phyloP scores from a whole-genome alignment of 2,888 invertebrate species.

The Drosophila lutescens region DNA sequence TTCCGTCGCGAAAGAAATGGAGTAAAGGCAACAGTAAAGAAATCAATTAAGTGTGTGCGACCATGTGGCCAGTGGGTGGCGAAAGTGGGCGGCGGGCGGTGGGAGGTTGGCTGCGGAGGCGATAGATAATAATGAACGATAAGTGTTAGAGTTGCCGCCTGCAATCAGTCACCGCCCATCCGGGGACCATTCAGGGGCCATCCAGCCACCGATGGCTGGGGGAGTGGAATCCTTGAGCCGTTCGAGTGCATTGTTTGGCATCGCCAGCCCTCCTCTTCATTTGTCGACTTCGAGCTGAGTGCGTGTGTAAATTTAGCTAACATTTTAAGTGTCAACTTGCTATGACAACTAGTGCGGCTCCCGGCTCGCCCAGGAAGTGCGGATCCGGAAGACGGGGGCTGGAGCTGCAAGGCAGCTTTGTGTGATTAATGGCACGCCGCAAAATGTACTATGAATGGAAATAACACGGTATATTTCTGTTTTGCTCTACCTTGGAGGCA shows the following conservation, averaged over 20 bases:
- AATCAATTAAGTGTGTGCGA: slow-evolving; percentile 68
- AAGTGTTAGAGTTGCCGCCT: slow-evolving; percentile 73
- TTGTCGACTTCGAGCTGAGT: slow-evolving; percentile 63
- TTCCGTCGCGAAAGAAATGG: slow-evolving; percentile 24
- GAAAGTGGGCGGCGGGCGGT: background rate
- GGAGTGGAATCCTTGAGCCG: slow-evolving; percentile 20
- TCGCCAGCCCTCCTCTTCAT: slow-evolving; percentile 18
- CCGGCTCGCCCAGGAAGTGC: slow-evolving; percentile 17
- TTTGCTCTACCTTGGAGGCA: background rate
- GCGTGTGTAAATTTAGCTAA: slow-evolving; percentile 79
- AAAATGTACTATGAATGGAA: slow-evolving; percentile 30
- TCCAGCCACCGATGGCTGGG: background rate
- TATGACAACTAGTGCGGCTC: slow-evolving; percentile 61
- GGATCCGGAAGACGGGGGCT: background rate
- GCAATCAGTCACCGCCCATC: slow-evolving; percentile 38
- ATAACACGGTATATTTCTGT: background rate
- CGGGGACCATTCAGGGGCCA: background rate
- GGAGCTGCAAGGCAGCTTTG: slow-evolving; percentile 10
- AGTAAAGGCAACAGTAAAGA: slow-evolving; percentile 43
- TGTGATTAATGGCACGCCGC: slow-evolving; percentile 65
- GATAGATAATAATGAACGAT: slow-evolving; percentile 77
- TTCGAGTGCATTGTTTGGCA: slow-evolving; percentile 42
- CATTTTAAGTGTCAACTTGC: slow-evolving; percentile 74
- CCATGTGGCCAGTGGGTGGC: slow-evolving; percentile 13
- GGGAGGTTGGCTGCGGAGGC: slow-evolving; percentile 24